Percentiles rank a stretch among this genome's conserved stretches.
Conservation (phyloP, 1,140 invertebrate genomes). For the Leptopilina clavipes region DNA sequence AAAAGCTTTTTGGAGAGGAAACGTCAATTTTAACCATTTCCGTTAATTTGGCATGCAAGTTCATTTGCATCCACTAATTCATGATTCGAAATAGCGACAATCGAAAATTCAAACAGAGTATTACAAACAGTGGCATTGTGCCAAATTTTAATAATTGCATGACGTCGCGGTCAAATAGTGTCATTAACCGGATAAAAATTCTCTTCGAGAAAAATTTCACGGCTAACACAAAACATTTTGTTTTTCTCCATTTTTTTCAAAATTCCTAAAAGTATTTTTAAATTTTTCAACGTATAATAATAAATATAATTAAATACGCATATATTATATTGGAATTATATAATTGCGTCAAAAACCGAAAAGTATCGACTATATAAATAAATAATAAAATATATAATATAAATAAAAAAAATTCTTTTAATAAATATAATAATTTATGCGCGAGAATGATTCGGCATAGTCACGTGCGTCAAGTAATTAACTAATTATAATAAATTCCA, state of each 20-base stretch:
- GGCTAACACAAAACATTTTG: not conserved
- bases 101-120: conserved; percentile 8
- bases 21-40: conserved; percentile 3
- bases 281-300: too few relatives aligned
- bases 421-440: too few relatives aligned
- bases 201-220: not conserved
- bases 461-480: too few relatives aligned
- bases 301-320: too few relatives aligned
- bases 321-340: too few relatives aligned
- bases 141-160: conserved; percentile 11
- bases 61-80: conserved; percentile 4
- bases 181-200: conserved; percentile 13
- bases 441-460: too few relatives aligned
- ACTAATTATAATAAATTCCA: too few relatives aligned
- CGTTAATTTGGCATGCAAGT: not conserved
- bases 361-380: too few relatives aligned
- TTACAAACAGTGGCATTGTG: conserved; percentile 19
- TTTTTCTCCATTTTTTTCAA: not conserved
- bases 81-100: conserved; percentile 12
- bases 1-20: not conserved
- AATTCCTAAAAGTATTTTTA: not conserved
- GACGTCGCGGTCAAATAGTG: conserved; percentile 14
- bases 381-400: too few relatives aligned
- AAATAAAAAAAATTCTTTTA: too few relatives aligned
- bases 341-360: too few relatives aligned